Evolutionary conservation across 2,113 vertebrate species (phyloP).

Genomic region (Polypterus senegalus): DNA sequence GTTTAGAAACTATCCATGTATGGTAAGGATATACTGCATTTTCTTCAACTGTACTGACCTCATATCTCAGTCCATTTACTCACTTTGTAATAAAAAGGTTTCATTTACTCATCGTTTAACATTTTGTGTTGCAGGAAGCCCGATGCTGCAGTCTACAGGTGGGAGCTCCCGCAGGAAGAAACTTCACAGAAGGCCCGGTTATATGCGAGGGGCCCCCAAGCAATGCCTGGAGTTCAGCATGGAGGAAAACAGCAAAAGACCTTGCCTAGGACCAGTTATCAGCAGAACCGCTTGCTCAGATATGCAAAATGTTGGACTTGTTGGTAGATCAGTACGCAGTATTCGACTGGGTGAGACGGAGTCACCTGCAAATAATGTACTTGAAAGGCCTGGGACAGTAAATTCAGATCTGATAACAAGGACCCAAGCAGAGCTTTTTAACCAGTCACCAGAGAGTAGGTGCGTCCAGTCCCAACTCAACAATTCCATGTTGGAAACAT

Average conservation of each 20-base stretch:
- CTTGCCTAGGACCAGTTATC: constrained; percentile 9
- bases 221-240: constrained; percentile 19
- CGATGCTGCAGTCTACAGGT: constrained; percentile 23
- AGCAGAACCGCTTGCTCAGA: constrained; percentile 21
- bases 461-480: too few species aligned
- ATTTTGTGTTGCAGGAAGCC: constrained; percentile 32
- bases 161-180: constrained; percentile 37
- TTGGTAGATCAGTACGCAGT: too few species aligned
- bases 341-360: background rate
- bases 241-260: constrained; percentile 14
- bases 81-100: too few species aligned
- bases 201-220: constrained; percentile 49
- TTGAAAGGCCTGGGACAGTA: too few species aligned
- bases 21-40: too few species aligned
- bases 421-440: background rate
- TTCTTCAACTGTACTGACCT: too few species aligned
- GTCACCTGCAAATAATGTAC: background rate
- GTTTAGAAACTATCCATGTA: too few species aligned
- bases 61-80: too few species aligned
- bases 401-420: background rate
- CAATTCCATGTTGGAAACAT: too few species aligned
- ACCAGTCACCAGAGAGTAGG: too few species aligned
- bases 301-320: background rate
- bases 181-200: constrained; percentile 54
- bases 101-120: background rate